These are phyloP conservation scores for Sphinx pinastri DNA, from an alignment of 2,888 invertebrate species.

Conservation along the genomic window DNA sequence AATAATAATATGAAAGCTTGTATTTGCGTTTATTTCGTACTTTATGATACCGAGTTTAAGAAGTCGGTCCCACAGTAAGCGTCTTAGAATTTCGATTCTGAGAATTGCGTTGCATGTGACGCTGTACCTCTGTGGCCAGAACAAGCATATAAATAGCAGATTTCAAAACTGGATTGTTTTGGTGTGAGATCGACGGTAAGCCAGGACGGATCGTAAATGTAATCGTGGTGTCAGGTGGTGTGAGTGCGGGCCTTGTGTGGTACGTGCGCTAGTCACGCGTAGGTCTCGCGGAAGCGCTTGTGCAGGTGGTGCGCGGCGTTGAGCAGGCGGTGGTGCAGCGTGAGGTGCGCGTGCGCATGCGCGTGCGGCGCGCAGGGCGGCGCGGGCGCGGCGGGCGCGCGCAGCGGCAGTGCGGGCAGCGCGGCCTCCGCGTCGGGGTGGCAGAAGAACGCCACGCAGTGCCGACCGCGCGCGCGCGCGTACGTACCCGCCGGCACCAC, in stretches of 20 bases:
- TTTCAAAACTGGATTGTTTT: no score
- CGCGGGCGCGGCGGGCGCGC: conserved; percentile 65
- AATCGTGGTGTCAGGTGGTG: conserved; percentile 29
- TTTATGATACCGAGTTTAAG: no score
- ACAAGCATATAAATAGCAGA: no score
- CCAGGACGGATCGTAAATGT: neutral
- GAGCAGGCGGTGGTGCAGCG: conserved; percentile 83
- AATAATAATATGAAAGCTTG: no score
- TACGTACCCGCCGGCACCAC: conserved; percentile 87
- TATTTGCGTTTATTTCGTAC: no score
- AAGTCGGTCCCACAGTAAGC: no score
- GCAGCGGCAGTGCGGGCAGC: conserved; percentile 78
- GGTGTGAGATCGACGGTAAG: no score
- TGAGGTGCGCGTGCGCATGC: conserved; percentile 70
- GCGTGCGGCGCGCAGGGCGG: conserved; percentile 70
- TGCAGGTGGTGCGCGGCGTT: conserved; percentile 89
- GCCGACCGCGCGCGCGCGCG: conserved; percentile 86
- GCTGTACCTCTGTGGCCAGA: no score
- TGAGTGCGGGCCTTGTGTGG: conserved; percentile 42
- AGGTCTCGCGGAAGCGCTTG: conserved; percentile 88
- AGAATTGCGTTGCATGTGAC: no score
- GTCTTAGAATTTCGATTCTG: no score
- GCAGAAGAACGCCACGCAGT: conserved; percentile 90
- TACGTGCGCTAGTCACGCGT: conserved; percentile 81
- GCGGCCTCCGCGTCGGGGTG: conserved; percentile 86